These are phyloP conservation scores for Cataglyphis hispanica DNA, from an alignment of 1,140 invertebrate species.

Conservation along the genomic window DNA sequence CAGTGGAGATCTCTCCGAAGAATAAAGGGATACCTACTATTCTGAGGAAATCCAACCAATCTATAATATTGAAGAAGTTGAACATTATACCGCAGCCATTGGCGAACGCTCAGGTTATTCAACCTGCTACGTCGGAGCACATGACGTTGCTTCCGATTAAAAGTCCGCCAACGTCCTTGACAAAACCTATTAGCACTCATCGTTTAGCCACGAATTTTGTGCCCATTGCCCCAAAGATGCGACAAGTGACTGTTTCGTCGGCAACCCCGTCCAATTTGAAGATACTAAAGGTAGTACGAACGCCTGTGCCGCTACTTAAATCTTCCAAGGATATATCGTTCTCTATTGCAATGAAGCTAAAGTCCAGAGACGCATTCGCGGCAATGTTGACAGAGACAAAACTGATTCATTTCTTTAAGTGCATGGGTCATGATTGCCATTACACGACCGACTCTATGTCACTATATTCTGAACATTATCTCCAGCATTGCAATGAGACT, in stretches of 20 bases:
- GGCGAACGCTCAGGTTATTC: slow-evolving; percentile 58
- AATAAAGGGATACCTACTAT: slow-evolving; percentile 75
- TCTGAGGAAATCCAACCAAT: slow-evolving; percentile 76
- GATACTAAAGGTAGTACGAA: slow-evolving; percentile 72
- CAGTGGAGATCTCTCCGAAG: slow-evolving; percentile 78
- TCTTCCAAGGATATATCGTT: slow-evolving; percentile 58
- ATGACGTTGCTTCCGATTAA: slow-evolving; percentile 78
- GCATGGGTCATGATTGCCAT: slow-evolving; percentile 86
- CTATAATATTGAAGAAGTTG: slow-evolving; percentile 80
- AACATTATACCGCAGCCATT: slow-evolving; percentile 41
- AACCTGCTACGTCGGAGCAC: slow-evolving; percentile 68
- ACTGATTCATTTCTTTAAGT: slow-evolving; percentile 87
- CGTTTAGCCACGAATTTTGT: slow-evolving; percentile 24
- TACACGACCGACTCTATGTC: slow-evolving; percentile 84
- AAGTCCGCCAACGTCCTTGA: slow-evolving; percentile 41
- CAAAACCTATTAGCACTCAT: background rate
- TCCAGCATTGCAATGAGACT: slow-evolving; percentile 76
- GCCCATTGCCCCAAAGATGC: slow-evolving; percentile 42
- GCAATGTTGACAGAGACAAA: slow-evolving; percentile 81
- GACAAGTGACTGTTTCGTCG: slow-evolving; percentile 18
- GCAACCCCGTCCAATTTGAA: slow-evolving; percentile 59
- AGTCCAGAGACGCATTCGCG: slow-evolving; percentile 75
- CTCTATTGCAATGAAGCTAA: slow-evolving; percentile 70
- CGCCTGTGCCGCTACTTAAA: slow-evolving; percentile 45
- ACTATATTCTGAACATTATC: slow-evolving; percentile 84